Conservation (phyloP, 2,797 vertebrate species). For the Sebastes hubbsi region DNA sequence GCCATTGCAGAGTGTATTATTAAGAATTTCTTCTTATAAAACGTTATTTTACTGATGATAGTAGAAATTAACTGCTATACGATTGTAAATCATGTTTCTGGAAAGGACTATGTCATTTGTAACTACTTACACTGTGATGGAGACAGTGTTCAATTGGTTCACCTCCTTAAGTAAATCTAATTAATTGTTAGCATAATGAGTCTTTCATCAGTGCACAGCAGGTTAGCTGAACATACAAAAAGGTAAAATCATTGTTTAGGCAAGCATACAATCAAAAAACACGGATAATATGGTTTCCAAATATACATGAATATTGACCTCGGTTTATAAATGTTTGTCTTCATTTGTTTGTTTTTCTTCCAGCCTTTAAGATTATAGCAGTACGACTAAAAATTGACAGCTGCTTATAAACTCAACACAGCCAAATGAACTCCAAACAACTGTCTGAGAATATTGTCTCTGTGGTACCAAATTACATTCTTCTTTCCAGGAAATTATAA, state of each 20-base stretch:
- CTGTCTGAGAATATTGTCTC: not conserved
- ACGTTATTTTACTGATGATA: too few relatives aligned
- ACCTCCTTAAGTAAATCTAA: not conserved
- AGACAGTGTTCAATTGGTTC: too few relatives aligned
- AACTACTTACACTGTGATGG: too few relatives aligned
- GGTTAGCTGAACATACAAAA: not conserved
- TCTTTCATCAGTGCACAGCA: not conserved
- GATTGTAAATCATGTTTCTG: too few relatives aligned
- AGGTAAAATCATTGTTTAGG: not conserved
- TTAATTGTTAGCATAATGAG: not conserved
- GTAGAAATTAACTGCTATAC: too few relatives aligned
- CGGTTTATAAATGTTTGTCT: not conserved
- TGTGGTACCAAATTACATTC: not conserved
- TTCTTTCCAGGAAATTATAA: not conserved
- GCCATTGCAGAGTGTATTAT: too few relatives aligned
- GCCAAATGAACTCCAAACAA: not conserved
- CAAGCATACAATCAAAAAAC: not conserved
- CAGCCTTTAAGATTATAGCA: not conserved
- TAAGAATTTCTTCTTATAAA: too few relatives aligned
- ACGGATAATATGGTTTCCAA: not conserved
- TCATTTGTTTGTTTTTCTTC: not conserved
- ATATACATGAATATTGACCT: not conserved
- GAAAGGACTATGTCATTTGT: too few relatives aligned
- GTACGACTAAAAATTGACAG: not conserved
- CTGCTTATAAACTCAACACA: not conserved